Conservation (phyloP, 1,140 invertebrate species). For the Melanaphis sacchari region DNA sequence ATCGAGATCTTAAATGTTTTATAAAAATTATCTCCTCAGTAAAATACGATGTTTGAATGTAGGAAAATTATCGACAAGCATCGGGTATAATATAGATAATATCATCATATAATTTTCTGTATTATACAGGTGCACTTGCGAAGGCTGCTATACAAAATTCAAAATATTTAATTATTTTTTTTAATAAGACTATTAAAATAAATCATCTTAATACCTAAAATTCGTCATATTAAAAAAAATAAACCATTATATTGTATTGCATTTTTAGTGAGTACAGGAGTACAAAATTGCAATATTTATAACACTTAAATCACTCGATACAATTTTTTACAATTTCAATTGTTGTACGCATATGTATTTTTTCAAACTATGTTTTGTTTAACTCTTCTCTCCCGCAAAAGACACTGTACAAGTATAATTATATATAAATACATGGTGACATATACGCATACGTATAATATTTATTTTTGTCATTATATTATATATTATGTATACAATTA, state of each 20-base stretch:
- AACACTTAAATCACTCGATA: background rate
- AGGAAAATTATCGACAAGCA: background rate
- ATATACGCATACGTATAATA: background rate
- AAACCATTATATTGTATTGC: background rate
- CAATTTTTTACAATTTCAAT: background rate
- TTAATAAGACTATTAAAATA: background rate
- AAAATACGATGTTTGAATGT: background rate
- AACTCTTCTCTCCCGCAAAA: background rate
- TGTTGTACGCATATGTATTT: background rate
- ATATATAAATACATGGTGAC: background rate
- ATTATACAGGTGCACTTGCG: background rate
- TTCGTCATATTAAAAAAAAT: background rate
- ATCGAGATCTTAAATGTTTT: background rate
- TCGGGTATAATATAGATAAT: background rate
- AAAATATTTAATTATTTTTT: background rate
- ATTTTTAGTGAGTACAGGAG: background rate
- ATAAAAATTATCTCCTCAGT: background rate
- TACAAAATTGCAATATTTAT: background rate
- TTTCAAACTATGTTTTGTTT: background rate
- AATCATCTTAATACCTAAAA: background rate
- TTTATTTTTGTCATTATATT: background rate
- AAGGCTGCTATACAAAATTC: background rate
- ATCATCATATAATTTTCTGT: background rate
- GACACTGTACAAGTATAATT: background rate
- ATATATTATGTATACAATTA: background rate